Percentiles rank a stretch among this genome's conserved stretches.
Evolutionary conservation across 1,140 invertebrate species (phyloP).

Genomic region (Pseudoatta argentina): DNA sequence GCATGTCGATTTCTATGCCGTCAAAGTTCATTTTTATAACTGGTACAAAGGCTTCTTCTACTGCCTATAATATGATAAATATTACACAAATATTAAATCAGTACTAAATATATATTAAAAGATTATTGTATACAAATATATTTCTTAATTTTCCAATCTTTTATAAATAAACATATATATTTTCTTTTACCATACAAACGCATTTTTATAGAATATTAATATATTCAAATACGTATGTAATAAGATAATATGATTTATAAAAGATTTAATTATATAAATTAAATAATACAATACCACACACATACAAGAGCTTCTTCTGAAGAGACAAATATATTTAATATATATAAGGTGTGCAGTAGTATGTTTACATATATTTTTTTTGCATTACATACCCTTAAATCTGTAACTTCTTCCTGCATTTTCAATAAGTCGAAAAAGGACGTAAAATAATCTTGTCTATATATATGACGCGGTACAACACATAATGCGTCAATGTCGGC

Average conservation of each 20-base stretch:
- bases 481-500: slow-evolving; percentile 99
- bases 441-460: slow-evolving; percentile 97
- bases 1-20: slow-evolving; percentile 99
- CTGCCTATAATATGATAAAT: slow-evolving; percentile 88
- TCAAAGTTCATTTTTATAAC: slow-evolving; percentile 99
- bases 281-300: not conserved
- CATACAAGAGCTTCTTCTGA: not conserved
- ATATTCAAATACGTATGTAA: too few species aligned
- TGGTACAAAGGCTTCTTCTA: slow-evolving; percentile 99
- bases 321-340: slow-evolving; percentile 47
- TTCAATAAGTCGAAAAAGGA: slow-evolving; percentile 97
- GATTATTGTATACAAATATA: not conserved
- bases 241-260: too few species aligned
- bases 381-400: slow-evolving; percentile 89
- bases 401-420: slow-evolving; percentile 94
- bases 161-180: not conserved
- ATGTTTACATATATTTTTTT: not conserved
- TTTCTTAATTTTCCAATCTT: not conserved
- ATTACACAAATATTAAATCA: slow-evolving; percentile 13
- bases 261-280: not conserved
- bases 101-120: not conserved
- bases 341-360: not conserved
- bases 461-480: slow-evolving; percentile 98
- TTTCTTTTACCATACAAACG: not conserved
- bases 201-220: not conserved